These are phyloP conservation scores for Sorex maritimensis DNA, from an alignment of 2,797 vertebrate genomes.

Conservation along the genomic window DNA sequence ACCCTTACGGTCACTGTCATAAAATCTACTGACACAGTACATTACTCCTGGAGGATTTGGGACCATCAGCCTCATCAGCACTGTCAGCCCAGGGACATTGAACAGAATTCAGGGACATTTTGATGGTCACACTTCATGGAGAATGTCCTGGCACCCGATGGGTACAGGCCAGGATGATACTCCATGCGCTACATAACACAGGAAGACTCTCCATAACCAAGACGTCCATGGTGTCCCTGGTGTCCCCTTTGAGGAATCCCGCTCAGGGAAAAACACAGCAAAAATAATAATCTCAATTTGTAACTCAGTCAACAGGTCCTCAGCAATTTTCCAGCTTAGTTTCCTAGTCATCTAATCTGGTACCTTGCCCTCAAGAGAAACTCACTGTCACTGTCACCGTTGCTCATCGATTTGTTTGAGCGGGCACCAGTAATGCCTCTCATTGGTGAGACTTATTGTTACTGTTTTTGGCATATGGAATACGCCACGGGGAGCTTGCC, in stretches of 20 bases:
- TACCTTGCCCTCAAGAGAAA: not conserved
- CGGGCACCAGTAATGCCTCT: too few relatives aligned
- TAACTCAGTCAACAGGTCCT: not conserved
- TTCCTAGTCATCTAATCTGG: not conserved
- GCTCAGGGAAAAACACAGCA: not conserved
- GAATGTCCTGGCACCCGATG: not conserved
- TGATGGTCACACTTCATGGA: not conserved
- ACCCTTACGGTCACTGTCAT: not conserved
- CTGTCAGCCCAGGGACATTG: not conserved
- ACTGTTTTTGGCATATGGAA: too few relatives aligned
- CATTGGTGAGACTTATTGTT: too few relatives aligned
- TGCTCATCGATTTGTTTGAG: too few relatives aligned
- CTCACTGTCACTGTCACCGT: too few relatives aligned
- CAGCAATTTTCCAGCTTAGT: not conserved
- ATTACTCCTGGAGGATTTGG: too few relatives aligned
- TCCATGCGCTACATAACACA: not conserved
- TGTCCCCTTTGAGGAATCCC: not conserved
- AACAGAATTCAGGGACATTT: not conserved
- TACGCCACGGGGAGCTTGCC: too few relatives aligned
- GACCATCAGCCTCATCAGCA: too few relatives aligned
- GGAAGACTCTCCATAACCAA: not conserved
- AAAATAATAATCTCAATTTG: slow-evolving; percentile 1
- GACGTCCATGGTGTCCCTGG: not conserved
- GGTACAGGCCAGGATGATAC: not conserved
- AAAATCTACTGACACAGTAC: not conserved